A percentile compares a stretch with the other conserved stretches of the same genome.
Conservation (phyloP, 1,140 invertebrate species). For the Drosophila kanapiae region DNA sequence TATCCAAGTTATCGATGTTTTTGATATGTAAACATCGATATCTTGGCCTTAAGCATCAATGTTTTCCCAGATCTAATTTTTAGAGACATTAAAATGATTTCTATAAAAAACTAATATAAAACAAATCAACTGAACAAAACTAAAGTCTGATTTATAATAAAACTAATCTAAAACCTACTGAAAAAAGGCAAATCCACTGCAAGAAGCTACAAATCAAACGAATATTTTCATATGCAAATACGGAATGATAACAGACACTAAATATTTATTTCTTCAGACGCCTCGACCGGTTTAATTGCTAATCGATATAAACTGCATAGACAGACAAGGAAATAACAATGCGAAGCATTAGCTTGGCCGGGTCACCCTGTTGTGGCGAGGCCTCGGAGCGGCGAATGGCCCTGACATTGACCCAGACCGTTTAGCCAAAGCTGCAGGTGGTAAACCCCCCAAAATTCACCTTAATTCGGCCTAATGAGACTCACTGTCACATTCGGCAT, state of each 20-base stretch:
- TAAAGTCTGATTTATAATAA: no score
- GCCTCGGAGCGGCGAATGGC: constrained; percentile 20
- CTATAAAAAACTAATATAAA: neutral
- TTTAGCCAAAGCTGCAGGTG: constrained; percentile 4
- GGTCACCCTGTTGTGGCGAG: constrained; percentile 32
- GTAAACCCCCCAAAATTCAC: constrained; percentile 17
- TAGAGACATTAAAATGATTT: neutral
- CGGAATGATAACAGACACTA: neutral
- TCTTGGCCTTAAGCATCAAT: no score
- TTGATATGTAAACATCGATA: no score
- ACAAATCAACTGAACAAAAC: no score
- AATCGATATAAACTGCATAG: constrained; percentile 28
- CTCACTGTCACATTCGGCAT: constrained; percentile 28
- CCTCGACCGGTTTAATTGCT: constrained; percentile 15
- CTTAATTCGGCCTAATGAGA: constrained; percentile 13
- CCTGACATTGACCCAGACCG: constrained; percentile 61
- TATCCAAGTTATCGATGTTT: no score
- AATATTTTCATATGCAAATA: neutral
- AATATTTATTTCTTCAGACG: neutral
- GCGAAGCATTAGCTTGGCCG: constrained; percentile 25
- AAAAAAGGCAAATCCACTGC: no score
- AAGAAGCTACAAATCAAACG: neutral
- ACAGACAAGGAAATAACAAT: constrained; percentile 21
- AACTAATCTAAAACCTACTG: no score
- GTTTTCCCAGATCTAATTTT: no score